Evolutionary conservation across 1,140 invertebrate species (phyloP).

Genomic region (Drosophila ananassae): DNA sequence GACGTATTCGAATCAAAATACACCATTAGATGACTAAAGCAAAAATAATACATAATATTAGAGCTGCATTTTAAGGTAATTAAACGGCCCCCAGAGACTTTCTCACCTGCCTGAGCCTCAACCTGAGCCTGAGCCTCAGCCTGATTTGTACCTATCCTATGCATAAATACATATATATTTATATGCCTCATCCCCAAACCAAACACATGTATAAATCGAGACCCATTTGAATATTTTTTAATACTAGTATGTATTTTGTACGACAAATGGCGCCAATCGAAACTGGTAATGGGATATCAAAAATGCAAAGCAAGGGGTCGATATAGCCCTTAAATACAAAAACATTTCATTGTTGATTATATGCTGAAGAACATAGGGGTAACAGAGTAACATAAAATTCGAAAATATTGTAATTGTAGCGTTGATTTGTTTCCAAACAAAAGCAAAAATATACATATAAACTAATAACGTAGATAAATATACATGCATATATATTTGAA

Average conservation of each 20-base stretch:
- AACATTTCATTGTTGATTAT: conserved; percentile 73
- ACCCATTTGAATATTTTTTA: conserved; percentile 74
- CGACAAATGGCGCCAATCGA: conserved; percentile 61
- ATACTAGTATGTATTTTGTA: conserved; percentile 74
- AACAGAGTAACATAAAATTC: conserved; percentile 32
- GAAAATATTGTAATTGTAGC: conserved; percentile 64
- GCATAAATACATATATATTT: conserved; percentile 63
- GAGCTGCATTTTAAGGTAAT: conserved; percentile 64
- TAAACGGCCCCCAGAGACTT: conserved; percentile 64
- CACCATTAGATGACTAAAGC: conserved; percentile 33
- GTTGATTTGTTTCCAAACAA: conserved; percentile 65
- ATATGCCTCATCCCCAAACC: conserved; percentile 3
- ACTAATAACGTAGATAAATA: conserved; percentile 70
- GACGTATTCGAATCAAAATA: conserved; percentile 53
- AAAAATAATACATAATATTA: conserved; percentile 35
- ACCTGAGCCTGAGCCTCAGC: conserved; percentile 44
- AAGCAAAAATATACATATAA: conserved; percentile 52
- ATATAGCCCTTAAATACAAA: conserved; percentile 29
- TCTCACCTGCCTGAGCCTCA: conserved; percentile 60
- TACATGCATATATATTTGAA: conserved; percentile 50
- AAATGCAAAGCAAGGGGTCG: conserved; percentile 8
- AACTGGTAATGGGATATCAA: conserved; percentile 60
- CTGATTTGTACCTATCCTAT: conserved; percentile 81
- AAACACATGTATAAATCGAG: conserved; percentile 56
- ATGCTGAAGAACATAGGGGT: conserved; percentile 63